Conservation (phyloP, 1,140 invertebrate species). For the Brachionus plicatilis region DNA sequence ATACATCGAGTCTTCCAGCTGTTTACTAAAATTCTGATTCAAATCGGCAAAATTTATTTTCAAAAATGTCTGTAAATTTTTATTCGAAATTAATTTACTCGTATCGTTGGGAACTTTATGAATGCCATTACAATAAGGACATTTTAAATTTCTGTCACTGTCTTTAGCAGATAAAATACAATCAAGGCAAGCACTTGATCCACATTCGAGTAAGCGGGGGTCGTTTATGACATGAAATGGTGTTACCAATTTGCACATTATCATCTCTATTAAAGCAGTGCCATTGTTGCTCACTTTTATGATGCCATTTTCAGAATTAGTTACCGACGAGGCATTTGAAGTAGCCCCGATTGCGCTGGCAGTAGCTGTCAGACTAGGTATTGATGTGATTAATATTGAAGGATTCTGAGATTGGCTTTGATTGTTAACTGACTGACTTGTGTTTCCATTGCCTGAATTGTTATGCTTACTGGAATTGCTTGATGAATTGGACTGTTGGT, state of each 20-base stretch:
- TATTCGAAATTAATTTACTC: conserved; percentile 8
- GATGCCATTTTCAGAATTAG: not conserved
- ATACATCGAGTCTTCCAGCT: conserved; percentile 31
- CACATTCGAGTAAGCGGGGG: conserved; percentile 21
- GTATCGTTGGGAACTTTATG: conserved; percentile 28
- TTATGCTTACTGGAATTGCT: not conserved
- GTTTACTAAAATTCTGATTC: conserved; percentile 38
- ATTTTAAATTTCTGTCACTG: conserved; percentile 25
- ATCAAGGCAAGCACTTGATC: conserved; percentile 11
- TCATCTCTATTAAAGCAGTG: conserved; percentile 25
- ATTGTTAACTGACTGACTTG: not conserved
- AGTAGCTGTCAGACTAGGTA: conserved; percentile 3
- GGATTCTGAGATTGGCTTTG: not conserved
- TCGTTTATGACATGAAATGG: conserved; percentile 37
- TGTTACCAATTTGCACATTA: conserved; percentile 19
- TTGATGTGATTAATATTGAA: not conserved
- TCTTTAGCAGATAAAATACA: conserved; percentile 29
- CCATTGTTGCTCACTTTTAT: not conserved
- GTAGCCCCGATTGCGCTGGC: not conserved
- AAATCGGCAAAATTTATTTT: conserved; percentile 30
- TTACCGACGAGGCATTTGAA: not conserved
- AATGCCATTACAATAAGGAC: conserved; percentile 7
- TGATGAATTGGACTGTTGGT: not conserved
- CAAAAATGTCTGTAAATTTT: conserved; percentile 24
- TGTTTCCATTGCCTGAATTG: not conserved